Conservation (phyloP, 2,797 vertebrate genomes). For the Acanthurus lineatus region DNA sequence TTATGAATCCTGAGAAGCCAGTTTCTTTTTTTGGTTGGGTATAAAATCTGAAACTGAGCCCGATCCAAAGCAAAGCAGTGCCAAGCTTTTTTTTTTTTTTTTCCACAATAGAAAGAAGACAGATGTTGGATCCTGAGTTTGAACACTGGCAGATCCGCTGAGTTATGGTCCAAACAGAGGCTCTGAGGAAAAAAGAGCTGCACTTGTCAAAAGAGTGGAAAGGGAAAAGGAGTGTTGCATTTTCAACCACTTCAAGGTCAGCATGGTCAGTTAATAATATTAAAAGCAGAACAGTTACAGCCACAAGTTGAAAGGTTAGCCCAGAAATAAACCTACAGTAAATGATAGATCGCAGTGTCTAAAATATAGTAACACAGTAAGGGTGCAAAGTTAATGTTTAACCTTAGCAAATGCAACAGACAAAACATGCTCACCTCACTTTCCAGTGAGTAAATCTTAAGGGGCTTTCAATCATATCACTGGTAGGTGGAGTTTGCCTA, state of each 20-base stretch:
- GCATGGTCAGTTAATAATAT: conserved; percentile 43
- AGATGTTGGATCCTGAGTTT: conserved; percentile 74
- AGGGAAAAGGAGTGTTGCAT: conserved; percentile 32
- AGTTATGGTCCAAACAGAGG: conserved; percentile 55
- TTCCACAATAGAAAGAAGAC: conserved; percentile 72
- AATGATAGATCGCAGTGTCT: conserved; percentile 8
- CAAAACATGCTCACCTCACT: neutral
- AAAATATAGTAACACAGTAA: neutral
- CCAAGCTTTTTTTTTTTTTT: conserved; percentile 44
- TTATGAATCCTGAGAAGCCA: conserved; percentile 70
- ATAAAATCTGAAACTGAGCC: conserved; percentile 66
- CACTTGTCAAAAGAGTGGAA: conserved; percentile 50
- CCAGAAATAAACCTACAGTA: conserved; percentile 2
- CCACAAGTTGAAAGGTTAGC: conserved; percentile 1
- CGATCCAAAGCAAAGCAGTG: conserved; percentile 46
- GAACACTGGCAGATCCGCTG: conserved; percentile 59
- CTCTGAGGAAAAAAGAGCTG: conserved; percentile 30
- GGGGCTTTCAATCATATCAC: neutral
- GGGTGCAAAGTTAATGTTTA: neutral
- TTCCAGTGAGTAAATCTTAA: neutral
- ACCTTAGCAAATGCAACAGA: neutral
- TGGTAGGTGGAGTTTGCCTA: neutral
- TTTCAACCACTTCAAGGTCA: conserved; percentile 54
- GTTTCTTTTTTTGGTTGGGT: conserved; percentile 63
- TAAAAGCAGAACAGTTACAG: conserved; percentile 20